A percentile compares a stretch with the other conserved stretches of the same genome.
These are phyloP conservation scores for Lycocerus yunnanus DNA, from an alignment of 2,888 invertebrate species.

Conservation along the genomic window DNA sequence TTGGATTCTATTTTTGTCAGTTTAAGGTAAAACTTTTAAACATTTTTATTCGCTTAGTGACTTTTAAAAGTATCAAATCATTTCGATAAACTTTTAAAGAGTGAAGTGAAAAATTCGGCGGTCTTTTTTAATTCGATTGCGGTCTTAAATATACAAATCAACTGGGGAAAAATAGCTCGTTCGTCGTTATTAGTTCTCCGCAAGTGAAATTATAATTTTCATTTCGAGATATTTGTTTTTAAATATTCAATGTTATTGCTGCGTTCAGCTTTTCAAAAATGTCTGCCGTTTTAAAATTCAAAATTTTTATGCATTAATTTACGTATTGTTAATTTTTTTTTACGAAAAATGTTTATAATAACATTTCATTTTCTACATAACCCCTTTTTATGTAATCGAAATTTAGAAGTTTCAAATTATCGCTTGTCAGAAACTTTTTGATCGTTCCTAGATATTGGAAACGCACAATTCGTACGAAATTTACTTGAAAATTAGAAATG, in stretches of 20 bases:
- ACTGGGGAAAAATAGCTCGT: neutral
- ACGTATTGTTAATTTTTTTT: neutral
- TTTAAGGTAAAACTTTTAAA: conserved; percentile 55
- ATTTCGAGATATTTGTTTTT: neutral
- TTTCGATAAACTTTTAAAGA: neutral
- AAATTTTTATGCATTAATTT: neutral
- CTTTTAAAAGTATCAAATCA: neutral
- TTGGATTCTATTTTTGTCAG: conserved; percentile 67
- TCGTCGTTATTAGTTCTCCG: neutral
- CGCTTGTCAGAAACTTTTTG: neutral
- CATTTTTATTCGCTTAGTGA: neutral
- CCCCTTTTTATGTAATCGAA: neutral
- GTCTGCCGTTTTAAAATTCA: neutral
- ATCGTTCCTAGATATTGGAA: neutral
- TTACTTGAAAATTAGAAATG: neutral
- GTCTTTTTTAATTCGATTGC: neutral
- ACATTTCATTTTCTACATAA: neutral
- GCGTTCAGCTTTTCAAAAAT: neutral
- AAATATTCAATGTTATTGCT: neutral
- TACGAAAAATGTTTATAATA: neutral
- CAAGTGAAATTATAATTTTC: neutral
- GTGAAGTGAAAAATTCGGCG: neutral
- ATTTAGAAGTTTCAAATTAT: neutral
- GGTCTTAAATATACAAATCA: neutral
- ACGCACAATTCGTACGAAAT: neutral